These are phyloP conservation scores for Thaleichthys pacificus DNA, from an alignment of 2,797 vertebrate genomes.

Conservation along the genomic window DNA sequence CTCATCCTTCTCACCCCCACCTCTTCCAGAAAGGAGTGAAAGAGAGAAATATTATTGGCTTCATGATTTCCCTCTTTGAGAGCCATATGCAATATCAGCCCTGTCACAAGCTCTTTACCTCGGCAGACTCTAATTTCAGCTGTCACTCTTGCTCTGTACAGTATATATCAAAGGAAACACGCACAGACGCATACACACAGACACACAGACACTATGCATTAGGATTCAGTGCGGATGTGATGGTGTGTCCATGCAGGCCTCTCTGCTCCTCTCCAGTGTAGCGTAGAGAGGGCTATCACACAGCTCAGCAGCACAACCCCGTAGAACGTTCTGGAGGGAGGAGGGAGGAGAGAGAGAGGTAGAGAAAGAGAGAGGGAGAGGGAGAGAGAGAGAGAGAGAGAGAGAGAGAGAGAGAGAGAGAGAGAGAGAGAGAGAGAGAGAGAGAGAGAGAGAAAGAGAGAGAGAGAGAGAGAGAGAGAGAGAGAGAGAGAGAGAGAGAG, in stretches of 20 bases:
- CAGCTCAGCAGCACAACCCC: slow-evolving; percentile 66
- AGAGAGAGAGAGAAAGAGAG: slow-evolving; percentile 10
- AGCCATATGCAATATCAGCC: slow-evolving; percentile 55
- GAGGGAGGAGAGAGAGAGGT: slow-evolving; percentile 16
- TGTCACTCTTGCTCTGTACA: slow-evolving; percentile 45
- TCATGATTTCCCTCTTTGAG: slow-evolving; percentile 54
- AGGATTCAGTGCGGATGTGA: slow-evolving; percentile 59
- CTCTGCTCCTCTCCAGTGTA: slow-evolving; percentile 43
- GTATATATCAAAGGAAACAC: slow-evolving; percentile 22
- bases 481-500: slow-evolving; percentile 24
- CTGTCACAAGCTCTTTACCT: slow-evolving; percentile 59
- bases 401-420: background rate
- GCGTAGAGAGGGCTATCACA: slow-evolving; percentile 51
- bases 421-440: background rate
- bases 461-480: slow-evolving; percentile 30
- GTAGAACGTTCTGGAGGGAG: slow-evolving; percentile 13
- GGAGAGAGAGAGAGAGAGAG: slow-evolving; percentile 1
- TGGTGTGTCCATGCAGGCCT: slow-evolving; percentile 38
- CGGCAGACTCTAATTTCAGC: slow-evolving; percentile 58
- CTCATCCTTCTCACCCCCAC: background rate
- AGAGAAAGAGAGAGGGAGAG: slow-evolving; percentile 6
- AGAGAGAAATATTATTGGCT: slow-evolving; percentile 20
- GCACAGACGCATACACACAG: slow-evolving; percentile 9
- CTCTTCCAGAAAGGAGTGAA: slow-evolving; percentile 8
- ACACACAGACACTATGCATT: slow-evolving; percentile 35